These are phyloP conservation scores for Xenentodon cancila DNA, from an alignment of 2,797 vertebrate genomes.

Conservation along the genomic window DNA sequence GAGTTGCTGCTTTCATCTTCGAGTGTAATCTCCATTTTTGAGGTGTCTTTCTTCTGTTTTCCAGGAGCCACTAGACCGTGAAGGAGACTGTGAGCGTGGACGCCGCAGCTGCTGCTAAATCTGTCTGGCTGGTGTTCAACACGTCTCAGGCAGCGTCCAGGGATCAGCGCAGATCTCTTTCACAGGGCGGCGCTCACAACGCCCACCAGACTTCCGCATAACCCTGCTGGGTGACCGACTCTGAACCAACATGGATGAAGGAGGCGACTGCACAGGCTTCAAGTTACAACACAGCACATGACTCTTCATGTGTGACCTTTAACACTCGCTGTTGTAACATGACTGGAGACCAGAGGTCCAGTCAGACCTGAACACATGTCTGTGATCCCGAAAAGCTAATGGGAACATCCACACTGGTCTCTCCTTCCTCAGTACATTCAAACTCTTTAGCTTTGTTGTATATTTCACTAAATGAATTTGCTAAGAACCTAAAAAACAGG, in stretches of 20 bases:
- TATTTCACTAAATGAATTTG: too few relatives aligned
- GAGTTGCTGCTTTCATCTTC: not conserved
- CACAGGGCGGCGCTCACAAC: conserved; percentile 78
- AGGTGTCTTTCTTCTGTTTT: not conserved
- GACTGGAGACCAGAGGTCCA: too few relatives aligned
- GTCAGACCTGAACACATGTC: too few relatives aligned
- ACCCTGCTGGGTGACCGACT: conserved; percentile 72
- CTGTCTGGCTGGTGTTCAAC: conserved; percentile 56
- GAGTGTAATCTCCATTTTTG: conserved; percentile 41
- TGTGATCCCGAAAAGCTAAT: too few relatives aligned
- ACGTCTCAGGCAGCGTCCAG: conserved; percentile 68
- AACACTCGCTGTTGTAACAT: conserved; percentile 15
- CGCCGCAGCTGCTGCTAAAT: conserved; percentile 78
- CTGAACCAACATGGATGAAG: conserved; percentile 12
- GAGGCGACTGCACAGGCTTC: conserved; percentile 30
- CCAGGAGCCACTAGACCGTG: conserved; percentile 9
- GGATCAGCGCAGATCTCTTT: conserved; percentile 75
- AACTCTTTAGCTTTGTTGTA: too few relatives aligned
- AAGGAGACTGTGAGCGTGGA: conserved; percentile 5
- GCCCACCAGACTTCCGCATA: conserved; percentile 68
- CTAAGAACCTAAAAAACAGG: too few relatives aligned
- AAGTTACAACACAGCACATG: conserved; percentile 48
- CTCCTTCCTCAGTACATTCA: too few relatives aligned
- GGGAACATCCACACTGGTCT: too few relatives aligned
- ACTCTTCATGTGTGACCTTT: conserved; percentile 28